Base-by-base conservation (phyloP, 1,140 invertebrate species). In the Pogonomyrmex californicus region DNA sequence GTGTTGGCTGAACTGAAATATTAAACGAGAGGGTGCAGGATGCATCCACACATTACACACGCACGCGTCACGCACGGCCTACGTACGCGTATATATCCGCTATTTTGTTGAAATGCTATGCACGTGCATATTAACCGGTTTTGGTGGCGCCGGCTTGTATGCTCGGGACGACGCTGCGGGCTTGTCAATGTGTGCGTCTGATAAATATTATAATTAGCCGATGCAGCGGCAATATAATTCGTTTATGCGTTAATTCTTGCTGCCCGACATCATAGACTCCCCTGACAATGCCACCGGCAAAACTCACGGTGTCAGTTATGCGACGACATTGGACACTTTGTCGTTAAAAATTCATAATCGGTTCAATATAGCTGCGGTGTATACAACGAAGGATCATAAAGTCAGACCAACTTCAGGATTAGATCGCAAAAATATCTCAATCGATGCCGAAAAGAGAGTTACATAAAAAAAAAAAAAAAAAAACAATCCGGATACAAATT, bases 201-300 rank as follows among this genome's bases (percentile, higher is more conserved):
- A 90, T 92, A 92, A 92, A 94, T 93, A 91, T 93, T 93, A 89
- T 92, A 93, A 93, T 94, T 92, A 92, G 88, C 68, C 62, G 70
- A 88, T 92, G 90, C 87, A 70, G 49, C 44, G 49, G 66, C 71
- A 78, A 87, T 71, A 86, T 87, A 87, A 88, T 88, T 92, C 87
- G 81, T 89, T 93, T 88, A 85, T n/a, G 54, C n/a, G 58, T 60
- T 65, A 54, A 51, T 73, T 89, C 73, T 78, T 76, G 56, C 41
- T 36, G 33, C 44, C n/a, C 14, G 12, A 33, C 12, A 36, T 83
- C 66, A 33, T 30, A 49, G 41, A 60, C 56, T 83, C 54, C 68
- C 79, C 54, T 83, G 79, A 49, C 58, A 75, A 49, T 49, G 54
- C 44, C 63, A 49, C 2, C 30, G 14, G 5, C 23, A 51, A 58